A percentile compares a stretch with the other conserved stretches of the same genome.
Conservation (phyloP, 2,888 invertebrate species). For the Calliphora vomitoria region DNA sequence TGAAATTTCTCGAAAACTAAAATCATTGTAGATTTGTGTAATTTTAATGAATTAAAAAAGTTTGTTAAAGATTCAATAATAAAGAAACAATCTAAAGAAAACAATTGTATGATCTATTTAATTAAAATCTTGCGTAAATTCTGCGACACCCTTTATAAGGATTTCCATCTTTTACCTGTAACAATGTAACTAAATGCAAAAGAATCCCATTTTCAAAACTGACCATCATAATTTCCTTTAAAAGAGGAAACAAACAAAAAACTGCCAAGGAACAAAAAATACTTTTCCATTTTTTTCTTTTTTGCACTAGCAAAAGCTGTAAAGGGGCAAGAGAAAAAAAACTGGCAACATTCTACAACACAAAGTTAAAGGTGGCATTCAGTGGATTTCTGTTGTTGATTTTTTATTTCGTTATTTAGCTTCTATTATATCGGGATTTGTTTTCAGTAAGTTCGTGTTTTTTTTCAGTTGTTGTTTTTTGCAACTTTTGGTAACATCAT, state of each 20-base stretch:
- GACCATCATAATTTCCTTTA: conserved; percentile 7
- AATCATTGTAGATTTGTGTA: too few species aligned
- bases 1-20: too few species aligned
- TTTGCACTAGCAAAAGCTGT: background rate
- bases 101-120: too few species aligned
- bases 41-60: too few species aligned
- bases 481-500: conserved; percentile 49
- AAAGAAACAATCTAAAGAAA: too few species aligned
- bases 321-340: background rate
- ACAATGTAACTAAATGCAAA: too few species aligned
- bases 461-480: conserved; percentile 2
- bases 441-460: conserved; percentile 48
- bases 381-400: conserved; percentile 27
- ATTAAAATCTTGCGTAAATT: too few species aligned
- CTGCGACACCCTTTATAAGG: too few species aligned
- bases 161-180: too few species aligned
- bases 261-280: background rate
- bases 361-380: conserved; percentile 56
- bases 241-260: background rate
- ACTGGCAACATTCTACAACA: conserved; percentile 5
- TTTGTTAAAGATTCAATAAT: too few species aligned
- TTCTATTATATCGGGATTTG: conserved; percentile 53
- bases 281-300: background rate
- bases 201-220: background rate
- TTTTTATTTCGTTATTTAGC: conserved; percentile 30